A percentile compares a stretch with the other conserved stretches of the same genome.
Conservation (phyloP, 2,113 vertebrate species). For the Myotis lucifugus region DNA sequence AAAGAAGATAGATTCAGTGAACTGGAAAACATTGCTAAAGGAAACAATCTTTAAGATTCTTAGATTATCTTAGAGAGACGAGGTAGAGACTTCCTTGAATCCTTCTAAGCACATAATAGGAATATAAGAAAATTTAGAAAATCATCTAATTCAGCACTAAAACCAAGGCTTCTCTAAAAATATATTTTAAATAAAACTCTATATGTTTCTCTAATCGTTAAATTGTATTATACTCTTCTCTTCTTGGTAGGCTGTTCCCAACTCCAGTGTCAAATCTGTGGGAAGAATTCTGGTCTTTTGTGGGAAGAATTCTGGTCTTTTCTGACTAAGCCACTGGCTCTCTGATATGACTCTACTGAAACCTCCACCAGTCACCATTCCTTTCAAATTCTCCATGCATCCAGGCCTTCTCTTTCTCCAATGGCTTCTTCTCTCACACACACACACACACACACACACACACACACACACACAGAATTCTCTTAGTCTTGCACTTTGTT, state of each 20-base stretch:
- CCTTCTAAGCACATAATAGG: not conserved
- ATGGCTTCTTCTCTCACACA: not conserved
- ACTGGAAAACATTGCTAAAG: not conserved
- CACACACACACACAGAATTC: not conserved
- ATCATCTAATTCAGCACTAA: not conserved
- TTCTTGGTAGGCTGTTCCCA: not conserved
- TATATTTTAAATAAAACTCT: not conserved
- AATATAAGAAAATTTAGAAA: not conserved
- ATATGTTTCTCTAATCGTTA: not conserved
- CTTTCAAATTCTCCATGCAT: constrained; percentile 18
- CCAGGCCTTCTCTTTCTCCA: not conserved
- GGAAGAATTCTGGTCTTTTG: not conserved
- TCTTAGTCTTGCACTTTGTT: not conserved
- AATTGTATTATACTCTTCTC: not conserved
- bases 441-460: not conserved
- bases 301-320: not conserved
- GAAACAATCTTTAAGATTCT: constrained; percentile 14
- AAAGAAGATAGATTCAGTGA: not conserved
- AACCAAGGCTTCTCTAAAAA: constrained; percentile 16
- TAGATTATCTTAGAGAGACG: not conserved
- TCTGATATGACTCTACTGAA: not conserved
- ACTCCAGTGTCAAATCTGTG: not conserved
- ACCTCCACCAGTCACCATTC: not conserved
- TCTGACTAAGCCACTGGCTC: not conserved
- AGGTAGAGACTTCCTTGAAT: not conserved